Percentiles rank a stretch among this genome's conserved stretches.
These are phyloP conservation scores for Arge pagana DNA, from an alignment of 2,888 invertebrate species.

Conservation along the genomic window DNA sequence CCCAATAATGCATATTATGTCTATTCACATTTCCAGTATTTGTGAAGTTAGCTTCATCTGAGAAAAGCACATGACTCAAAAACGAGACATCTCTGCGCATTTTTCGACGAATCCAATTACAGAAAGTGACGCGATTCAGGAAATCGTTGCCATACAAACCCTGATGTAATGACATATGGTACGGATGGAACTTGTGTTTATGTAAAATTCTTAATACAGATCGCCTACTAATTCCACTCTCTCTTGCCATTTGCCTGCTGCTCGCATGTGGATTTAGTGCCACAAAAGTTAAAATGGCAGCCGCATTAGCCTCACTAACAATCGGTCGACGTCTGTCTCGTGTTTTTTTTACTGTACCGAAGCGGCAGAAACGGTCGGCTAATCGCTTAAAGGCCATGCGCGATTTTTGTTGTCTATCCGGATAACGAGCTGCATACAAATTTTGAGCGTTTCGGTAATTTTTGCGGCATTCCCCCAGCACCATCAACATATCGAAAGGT, in stretches of 20 bases:
- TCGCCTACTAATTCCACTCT: neutral
- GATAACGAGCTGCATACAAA: conserved; percentile 24
- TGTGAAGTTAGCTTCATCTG: conserved; percentile 21
- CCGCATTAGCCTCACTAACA: no score
- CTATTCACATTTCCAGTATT: conserved; percentile 14
- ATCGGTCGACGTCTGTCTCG: neutral
- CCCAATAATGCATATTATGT: conserved; percentile 14
- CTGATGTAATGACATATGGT: conserved; percentile 7
- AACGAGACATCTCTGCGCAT: conserved; percentile 12
- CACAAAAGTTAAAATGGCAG: neutral
- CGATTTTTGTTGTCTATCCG: conserved; percentile 20
- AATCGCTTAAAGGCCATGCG: conserved; percentile 7
- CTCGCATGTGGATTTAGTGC: conserved; percentile 6
- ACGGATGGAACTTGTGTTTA: conserved; percentile 5
- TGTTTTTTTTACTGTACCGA: conserved; percentile 1
- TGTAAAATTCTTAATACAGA: neutral
- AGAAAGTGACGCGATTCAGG: conserved; percentile 2
- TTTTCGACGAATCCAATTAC: conserved; percentile 1
- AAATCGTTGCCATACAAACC: conserved; percentile 6
- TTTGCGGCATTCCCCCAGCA: conserved; percentile 19
- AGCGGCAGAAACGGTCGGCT: conserved; percentile 8
- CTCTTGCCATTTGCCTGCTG: neutral
- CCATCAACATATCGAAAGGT: conserved; percentile 20
- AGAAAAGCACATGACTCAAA: conserved; percentile 20
- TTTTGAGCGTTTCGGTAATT: conserved; percentile 25